Base-by-base conservation (phyloP, 64 coral and sea anemone genomes). In the Actinia equina region DNA sequence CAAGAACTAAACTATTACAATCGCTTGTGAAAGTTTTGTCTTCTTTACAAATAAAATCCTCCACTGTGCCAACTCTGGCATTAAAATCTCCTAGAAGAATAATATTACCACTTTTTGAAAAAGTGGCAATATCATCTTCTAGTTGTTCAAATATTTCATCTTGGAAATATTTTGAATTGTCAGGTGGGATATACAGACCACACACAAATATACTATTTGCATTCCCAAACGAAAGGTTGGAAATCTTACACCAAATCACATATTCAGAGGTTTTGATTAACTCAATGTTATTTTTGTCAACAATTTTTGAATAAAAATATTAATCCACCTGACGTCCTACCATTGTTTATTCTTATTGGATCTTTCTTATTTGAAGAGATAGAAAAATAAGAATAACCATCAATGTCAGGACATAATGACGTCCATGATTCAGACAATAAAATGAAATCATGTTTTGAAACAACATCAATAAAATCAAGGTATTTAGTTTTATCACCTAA, bases 81-180 rank as follows among this genome's bases (percentile, higher is more conserved):
- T 82, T 82, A 46, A 82, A 52, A 82, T 82, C 79, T 44, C 79
- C 79, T 82, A 82, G 10, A 82, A 82, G 79, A 22, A 82, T 46
- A 7, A 82, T 49, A 9, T 82, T 44, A n/a, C 43, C 79, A 43
- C 7, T 0, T 49, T 27, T 55, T 55, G 43, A 52, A 16, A 49
- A 82, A 23, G 20, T 20, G 20, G 9, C 30, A 22, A 82, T 82
- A 82, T 52, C 79, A 37, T 82, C 27, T 82, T 82, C 42, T 17
- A 82, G 42, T 46, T 17, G 19, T 18, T 46, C 43, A 16, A 82
- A 82, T 4, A 82, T 55, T 82, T 82, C 79, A 55, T 82, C 79
- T 26, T 82, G 17, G 1, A 82, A 82, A 49, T 82, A 82, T 12
- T 20, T 46, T 15, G 30, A 37, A 37, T 82, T 82, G 6, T 46